Conservation (phyloP, 2,113 vertebrate species). For the Marmota flaviventris region DNA sequence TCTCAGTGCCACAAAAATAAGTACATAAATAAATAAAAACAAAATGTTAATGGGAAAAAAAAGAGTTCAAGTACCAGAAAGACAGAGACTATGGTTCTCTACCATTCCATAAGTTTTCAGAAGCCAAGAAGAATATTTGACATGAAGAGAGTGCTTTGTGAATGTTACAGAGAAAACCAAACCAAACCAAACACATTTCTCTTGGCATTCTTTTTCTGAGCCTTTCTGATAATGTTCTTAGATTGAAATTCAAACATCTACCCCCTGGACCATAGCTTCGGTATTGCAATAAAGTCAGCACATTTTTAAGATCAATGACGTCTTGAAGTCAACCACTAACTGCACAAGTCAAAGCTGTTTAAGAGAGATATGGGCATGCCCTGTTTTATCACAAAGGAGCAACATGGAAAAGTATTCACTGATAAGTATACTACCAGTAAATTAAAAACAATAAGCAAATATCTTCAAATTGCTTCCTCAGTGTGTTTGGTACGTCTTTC, state of each 20-base stretch:
- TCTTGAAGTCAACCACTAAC: constrained; percentile 76
- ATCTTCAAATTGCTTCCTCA: constrained; percentile 65
- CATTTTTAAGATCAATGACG: constrained; percentile 80
- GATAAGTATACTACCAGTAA: constrained; percentile 65
- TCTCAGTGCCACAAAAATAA: too few relatives aligned
- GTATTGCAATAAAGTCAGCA: constrained; percentile 75
- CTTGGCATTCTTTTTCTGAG: constrained; percentile 57
- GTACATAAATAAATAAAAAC: too few relatives aligned
- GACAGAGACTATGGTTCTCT: neutral
- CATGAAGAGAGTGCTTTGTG: constrained; percentile 50
- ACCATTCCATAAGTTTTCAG: neutral
- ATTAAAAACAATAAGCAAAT: constrained; percentile 80
- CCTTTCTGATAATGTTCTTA: constrained; percentile 74
- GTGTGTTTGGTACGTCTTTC: constrained; percentile 63
- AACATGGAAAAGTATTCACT: constrained; percentile 73
- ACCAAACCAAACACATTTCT: constrained; percentile 40
- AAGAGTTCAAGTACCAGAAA: neutral
- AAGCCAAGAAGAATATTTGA: neutral
- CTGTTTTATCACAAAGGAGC: constrained; percentile 74
- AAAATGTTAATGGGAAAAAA: too few relatives aligned
- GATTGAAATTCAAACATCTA: constrained; percentile 71
- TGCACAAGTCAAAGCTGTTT: constrained; percentile 61
- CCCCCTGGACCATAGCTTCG: constrained; percentile 65
- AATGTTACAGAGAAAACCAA: constrained; percentile 64
- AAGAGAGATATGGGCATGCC: constrained; percentile 52